A percentile compares a stretch with the other conserved stretches of the same genome.
These are phyloP conservation scores for Cyclargus thomasi DNA, from an alignment of 1,140 invertebrate species.

Conservation along the genomic window DNA sequence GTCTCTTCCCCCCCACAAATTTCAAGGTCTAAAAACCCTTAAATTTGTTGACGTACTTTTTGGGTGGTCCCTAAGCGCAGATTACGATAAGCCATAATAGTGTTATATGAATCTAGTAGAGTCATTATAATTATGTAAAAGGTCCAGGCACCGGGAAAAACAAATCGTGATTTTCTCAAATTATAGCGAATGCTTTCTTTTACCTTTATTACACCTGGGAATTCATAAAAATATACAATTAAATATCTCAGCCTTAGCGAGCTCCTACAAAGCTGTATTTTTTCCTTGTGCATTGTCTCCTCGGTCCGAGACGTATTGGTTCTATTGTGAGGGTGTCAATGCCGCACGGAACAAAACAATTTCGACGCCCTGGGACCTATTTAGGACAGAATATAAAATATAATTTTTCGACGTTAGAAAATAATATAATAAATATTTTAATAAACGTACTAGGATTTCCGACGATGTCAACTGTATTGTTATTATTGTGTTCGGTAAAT, in stretches of 20 bases:
- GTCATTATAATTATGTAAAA: no score
- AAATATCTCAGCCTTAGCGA: background rate
- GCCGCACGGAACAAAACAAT: background rate
- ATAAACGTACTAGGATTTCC: no score
- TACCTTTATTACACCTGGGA: background rate
- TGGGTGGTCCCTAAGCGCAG: no score
- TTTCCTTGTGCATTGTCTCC: background rate
- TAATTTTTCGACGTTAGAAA: background rate
- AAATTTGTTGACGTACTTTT: no score
- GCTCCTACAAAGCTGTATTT: background rate
- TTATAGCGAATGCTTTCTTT: background rate
- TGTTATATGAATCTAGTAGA: no score
- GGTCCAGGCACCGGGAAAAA: no score
- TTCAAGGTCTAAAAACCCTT: no score
- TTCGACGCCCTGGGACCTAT: constrained; percentile 6
- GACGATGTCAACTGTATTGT: no score
- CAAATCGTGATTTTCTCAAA: no score
- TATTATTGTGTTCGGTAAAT: no score
- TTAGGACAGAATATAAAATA: background rate
- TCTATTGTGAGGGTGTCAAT: background rate
- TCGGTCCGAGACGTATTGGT: background rate
- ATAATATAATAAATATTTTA: background rate
- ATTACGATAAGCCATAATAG: no score
- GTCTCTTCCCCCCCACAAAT: no score
- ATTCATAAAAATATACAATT: background rate